Percentiles rank a stretch among this genome's conserved stretches.
Conservation (phyloP, 1,140 invertebrate genomes). For the Drosophila auraria region DNA sequence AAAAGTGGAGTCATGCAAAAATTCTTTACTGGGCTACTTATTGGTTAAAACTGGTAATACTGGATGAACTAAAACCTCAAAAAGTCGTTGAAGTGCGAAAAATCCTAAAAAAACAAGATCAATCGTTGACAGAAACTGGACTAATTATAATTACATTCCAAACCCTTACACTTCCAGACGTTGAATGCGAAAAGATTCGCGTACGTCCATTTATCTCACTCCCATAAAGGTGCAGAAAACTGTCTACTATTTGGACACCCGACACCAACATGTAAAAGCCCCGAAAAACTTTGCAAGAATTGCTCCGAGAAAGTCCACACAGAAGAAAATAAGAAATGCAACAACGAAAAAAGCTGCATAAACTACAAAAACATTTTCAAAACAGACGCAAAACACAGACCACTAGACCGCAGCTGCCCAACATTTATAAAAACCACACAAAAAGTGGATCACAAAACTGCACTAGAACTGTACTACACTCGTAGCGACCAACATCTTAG, state of each 20-base stretch:
- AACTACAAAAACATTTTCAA: not conserved
- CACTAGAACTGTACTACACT: not conserved
- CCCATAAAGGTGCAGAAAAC: conserved; percentile 13
- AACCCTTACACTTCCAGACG: not conserved
- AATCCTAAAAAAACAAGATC: conserved; percentile 7
- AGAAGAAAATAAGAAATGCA: not conserved
- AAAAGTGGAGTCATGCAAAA: conserved; percentile 18
- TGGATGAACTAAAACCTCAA: conserved; percentile 2
- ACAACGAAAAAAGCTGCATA: conserved; percentile 10
- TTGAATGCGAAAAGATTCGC: not conserved
- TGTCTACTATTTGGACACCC: conserved; percentile 19
- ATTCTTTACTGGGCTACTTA: conserved; percentile 3
- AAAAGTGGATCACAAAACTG: not conserved
- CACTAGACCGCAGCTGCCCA: no score
- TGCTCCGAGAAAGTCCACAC: not conserved
- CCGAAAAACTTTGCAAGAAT: conserved; percentile 1
- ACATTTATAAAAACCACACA: not conserved
- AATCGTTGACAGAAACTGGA: not conserved
- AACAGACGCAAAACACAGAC: not conserved
- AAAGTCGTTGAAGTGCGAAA: no score
- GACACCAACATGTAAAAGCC: conserved; percentile 18
- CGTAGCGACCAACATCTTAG: no score
- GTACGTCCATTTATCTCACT: not conserved
- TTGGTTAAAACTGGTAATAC: conserved; percentile 3
- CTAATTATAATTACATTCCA: not conserved